These are phyloP conservation scores for Alcis repandata DNA, from an alignment of 2,888 invertebrate species.

Conservation along the genomic window DNA sequence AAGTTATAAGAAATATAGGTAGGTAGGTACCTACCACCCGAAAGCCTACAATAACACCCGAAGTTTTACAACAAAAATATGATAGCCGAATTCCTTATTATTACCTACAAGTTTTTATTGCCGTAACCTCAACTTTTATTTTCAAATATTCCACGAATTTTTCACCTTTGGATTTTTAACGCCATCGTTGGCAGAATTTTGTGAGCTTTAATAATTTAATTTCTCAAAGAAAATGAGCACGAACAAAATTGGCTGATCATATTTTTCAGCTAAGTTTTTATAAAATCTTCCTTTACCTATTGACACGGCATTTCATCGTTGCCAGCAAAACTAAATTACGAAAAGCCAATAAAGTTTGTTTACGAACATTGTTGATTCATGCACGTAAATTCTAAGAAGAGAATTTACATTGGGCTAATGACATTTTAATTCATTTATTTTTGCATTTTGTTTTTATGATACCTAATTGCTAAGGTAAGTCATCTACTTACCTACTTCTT, in stretches of 20 bases:
- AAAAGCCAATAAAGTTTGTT: too few species aligned
- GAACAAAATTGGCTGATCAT: slow-evolving; percentile 23
- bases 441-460: too few species aligned
- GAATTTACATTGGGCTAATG: too few species aligned
- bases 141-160: slow-evolving; percentile 39
- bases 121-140: slow-evolving; percentile 46
- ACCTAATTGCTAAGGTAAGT: too few species aligned
- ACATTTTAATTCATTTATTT: too few species aligned
- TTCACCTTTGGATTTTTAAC: slow-evolving; percentile 33
- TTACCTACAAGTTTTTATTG: slow-evolving; percentile 45
- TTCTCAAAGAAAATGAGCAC: slow-evolving; percentile 26
- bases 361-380: too few species aligned
- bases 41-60: slow-evolving; percentile 18
- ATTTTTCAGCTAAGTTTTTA: slow-evolving; percentile 17
- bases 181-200: slow-evolving; percentile 15
- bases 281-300: slow-evolving; percentile 9
- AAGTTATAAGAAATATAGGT: neutral
- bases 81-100: slow-evolving; percentile 30
- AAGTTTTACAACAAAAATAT: slow-evolving; percentile 28
- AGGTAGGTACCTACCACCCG: neutral
- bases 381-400: too few species aligned
- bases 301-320: neutral
- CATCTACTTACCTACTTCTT: too few species aligned
- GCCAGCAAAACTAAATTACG: too few species aligned
- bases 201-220: slow-evolving; percentile 29